Base-by-base conservation (phyloP, 2,888 invertebrate genomes). In the Caenorhabditis panamensis region DNA sequence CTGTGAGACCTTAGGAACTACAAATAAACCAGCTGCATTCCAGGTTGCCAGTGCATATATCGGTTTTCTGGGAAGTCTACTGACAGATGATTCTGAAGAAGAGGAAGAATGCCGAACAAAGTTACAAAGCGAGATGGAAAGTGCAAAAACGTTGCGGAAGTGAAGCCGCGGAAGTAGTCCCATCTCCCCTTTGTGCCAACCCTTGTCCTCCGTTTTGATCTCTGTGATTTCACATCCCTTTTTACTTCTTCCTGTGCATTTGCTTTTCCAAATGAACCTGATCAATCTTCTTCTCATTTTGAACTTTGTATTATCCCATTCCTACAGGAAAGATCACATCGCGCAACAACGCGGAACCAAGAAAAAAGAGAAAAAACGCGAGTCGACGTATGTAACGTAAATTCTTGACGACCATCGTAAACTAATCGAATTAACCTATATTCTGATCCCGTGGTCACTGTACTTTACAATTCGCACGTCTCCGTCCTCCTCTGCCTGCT, bases 381-480 rank as follows among this genome's bases (percentile, higher is more conserved):
- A n/a, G n/a, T 4, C 49, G 28, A n/a, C 59, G 59, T 20, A 11
- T 28, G 53, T 24, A 72, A 54, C 72, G 64, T 63, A 73, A 63
- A 58, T 73, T 51, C 58, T 58, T 24, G 18, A 20, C 36, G 51
- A 22, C 51, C 72, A 64, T 61, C 75, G 75, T 75, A 66, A 75
- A 66, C 75, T 75, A 66, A 75, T 75, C 75, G 59, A 75, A 75
- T 75, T 75, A 75, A 75, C 75, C 75, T 75, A 66, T 75, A 75
- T 66, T 51, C 20, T 26, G 51, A 66, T 66, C 36, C 51, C 66
- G 54, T 64, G 49, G 51, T 22, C 9, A 31, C 31, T 75, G 59
- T 66, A 75, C 66, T 75, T 66, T 75, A 8, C 61, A 16, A 61
- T 66, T 67, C 66, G 58, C 75, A 75, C 66, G 71, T 72, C 59